Percentiles rank a stretch among this genome's conserved stretches.
Conservation (phyloP, 2,113 vertebrate genomes). For the Hepsetus odoe region DNA sequence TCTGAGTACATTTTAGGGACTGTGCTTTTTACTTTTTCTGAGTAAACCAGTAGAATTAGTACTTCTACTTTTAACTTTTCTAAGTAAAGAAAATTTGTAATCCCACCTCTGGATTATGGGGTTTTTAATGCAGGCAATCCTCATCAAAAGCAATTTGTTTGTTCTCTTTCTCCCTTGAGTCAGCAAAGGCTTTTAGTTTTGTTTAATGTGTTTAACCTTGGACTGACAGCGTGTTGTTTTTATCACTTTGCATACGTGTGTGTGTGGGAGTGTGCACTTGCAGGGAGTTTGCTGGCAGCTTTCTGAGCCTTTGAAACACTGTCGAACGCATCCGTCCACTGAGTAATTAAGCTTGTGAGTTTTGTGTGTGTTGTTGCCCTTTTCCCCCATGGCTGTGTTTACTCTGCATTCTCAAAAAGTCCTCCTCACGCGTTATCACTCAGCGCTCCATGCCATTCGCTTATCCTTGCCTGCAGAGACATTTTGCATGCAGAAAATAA, state of each 20-base stretch:
- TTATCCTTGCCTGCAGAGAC: not conserved
- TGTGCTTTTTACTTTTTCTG: no score
- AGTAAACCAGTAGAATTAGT: no score
- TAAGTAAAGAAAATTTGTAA: no score
- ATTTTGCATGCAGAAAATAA: not conserved
- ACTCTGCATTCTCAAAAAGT: not conserved
- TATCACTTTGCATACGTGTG: not conserved
- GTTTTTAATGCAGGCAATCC: not conserved
- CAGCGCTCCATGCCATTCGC: not conserved
- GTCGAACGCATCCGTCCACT: not conserved
- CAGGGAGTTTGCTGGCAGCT: conserved; percentile 8
- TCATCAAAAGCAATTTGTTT: not conserved
- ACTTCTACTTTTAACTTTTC: no score
- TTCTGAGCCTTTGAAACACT: conserved; percentile 22
- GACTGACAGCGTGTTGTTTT: not conserved
- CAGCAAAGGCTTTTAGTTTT: not conserved
- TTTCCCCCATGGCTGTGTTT: conserved; percentile 9
- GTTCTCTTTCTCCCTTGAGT: not conserved
- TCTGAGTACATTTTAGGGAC: no score
- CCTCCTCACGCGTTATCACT: not conserved
- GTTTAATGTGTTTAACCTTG: conserved; percentile 10
- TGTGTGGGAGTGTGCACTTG: not conserved
- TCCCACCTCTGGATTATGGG: no score
- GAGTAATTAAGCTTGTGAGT: conserved; percentile 18
- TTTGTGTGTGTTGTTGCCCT: conserved; percentile 29